Conservation (phyloP, 2,113 vertebrate genomes). For the Ammodytes dubius region DNA sequence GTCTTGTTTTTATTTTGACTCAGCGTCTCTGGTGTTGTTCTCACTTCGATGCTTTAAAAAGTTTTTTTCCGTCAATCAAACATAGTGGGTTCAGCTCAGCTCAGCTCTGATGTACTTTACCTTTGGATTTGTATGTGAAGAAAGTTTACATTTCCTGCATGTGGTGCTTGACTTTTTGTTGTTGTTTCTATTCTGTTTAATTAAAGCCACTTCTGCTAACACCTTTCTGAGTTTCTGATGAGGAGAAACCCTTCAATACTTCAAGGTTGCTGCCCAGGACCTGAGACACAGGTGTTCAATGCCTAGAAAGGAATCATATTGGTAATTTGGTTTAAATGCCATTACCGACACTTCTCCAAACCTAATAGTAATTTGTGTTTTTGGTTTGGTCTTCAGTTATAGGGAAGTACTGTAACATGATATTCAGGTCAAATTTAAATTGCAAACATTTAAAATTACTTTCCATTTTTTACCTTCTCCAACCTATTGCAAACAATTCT, state of each 20-base stretch:
- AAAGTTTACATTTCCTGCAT: neutral
- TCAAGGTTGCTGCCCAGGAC: neutral
- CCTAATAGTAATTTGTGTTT: too few relatives aligned
- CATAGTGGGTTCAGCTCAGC: neutral
- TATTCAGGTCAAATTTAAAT: too few relatives aligned
- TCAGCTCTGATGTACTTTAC: neutral
- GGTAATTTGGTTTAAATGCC: too few relatives aligned
- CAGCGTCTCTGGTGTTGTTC: neutral
- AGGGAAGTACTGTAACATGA: too few relatives aligned
- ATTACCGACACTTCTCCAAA: too few relatives aligned
- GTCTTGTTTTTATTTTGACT: constrained; percentile 52
- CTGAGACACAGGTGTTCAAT: too few relatives aligned
- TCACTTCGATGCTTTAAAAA: constrained; percentile 24
- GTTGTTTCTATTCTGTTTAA: neutral
- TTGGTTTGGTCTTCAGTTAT: too few relatives aligned
- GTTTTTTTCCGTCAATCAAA: constrained; percentile 30
- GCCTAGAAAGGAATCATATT: neutral
- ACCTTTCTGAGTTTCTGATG: neutral
- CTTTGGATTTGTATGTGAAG: neutral
- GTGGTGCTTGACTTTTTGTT: neutral
- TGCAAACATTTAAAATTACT: too few relatives aligned
- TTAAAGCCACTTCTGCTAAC: neutral
- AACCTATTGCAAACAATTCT: too few relatives aligned
- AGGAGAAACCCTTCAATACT: neutral
- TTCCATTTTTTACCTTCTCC: too few relatives aligned